Conservation (phyloP, 30 jellyfish, hydroid and myxozoan species). For the Turritopsis dohrnii region DNA sequence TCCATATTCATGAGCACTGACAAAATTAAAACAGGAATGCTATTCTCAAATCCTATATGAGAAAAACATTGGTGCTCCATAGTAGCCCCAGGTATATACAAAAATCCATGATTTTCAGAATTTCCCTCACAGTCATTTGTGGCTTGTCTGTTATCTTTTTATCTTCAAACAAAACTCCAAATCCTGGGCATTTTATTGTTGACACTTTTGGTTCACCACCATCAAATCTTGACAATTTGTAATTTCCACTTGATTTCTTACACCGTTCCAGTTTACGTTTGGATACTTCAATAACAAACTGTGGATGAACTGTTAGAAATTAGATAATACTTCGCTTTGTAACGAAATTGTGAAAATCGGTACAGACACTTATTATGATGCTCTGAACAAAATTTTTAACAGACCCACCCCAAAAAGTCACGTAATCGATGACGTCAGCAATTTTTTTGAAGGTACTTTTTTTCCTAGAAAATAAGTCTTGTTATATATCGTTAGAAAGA, state of each 20-base stretch:
- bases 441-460: no score
- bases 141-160: background rate
- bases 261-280: background rate
- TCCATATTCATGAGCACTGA: background rate
- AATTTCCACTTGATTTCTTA: background rate
- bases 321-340: no score
- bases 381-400: no score
- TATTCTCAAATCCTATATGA: background rate
- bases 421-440: no score
- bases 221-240: background rate
- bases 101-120: background rate
- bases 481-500: no score
- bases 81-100: background rate
- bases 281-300: background rate
- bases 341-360: no score
- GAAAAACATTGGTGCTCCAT: background rate
- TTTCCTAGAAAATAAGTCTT: no score
- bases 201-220: background rate
- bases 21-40: background rate
- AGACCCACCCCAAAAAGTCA: no score
- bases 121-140: background rate
- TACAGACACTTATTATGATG: no score
- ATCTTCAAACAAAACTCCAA: background rate
- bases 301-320: background rate
- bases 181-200: background rate